These are phyloP conservation scores for Elaphurus davidianus DNA, from an alignment of 2,113 vertebrate species.

Conservation along the genomic window DNA sequence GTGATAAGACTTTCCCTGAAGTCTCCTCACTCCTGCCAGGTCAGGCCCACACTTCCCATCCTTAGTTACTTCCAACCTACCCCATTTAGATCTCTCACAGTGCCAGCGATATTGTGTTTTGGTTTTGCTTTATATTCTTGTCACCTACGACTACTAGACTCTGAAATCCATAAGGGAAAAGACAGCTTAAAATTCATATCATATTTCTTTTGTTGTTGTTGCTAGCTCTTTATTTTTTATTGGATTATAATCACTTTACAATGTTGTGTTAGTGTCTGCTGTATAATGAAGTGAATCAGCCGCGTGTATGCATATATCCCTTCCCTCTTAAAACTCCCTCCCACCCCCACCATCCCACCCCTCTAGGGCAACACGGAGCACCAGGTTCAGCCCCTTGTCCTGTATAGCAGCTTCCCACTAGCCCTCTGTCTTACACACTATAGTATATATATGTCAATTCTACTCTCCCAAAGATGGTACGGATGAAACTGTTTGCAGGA, in stretches of 20 bases:
- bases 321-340: background rate
- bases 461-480: background rate
- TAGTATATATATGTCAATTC: background rate
- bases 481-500: background rate
- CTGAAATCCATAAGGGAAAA: background rate
- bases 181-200: background rate
- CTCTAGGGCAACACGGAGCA: background rate
- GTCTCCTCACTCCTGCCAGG: background rate
- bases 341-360: background rate
- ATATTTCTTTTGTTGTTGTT: background rate
- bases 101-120: background rate
- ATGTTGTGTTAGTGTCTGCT: background rate
- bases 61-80: background rate
- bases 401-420: background rate
- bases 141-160: background rate
- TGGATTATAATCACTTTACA: background rate
- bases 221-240: background rate
- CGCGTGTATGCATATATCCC: background rate
- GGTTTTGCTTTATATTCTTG: background rate
- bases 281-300: background rate
- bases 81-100: background rate
- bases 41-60: background rate
- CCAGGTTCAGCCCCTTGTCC: background rate
- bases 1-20: background rate
- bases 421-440: background rate